These are phyloP conservation scores for Stegostoma tigrinum DNA, from an alignment of 2,113 vertebrate species.

Conservation along the genomic window DNA sequence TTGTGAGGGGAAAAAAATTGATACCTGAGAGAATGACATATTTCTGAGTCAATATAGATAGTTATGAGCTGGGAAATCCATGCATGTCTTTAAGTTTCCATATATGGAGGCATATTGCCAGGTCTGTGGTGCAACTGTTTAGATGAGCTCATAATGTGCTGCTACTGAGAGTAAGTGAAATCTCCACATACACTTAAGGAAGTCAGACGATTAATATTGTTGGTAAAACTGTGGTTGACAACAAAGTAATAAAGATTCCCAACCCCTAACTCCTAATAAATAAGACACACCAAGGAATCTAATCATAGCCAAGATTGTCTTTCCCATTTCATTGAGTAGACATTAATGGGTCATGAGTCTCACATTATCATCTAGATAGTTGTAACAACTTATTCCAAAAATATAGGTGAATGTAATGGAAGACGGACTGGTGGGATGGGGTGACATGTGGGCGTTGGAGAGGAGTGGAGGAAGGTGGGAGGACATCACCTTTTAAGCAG, in stretches of 20 bases:
- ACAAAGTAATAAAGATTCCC: neutral
- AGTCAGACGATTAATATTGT: neutral
- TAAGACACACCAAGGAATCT: too few relatives aligned
- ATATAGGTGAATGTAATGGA: too few relatives aligned
- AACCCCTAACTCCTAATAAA: too few relatives aligned
- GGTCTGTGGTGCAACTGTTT: neutral
- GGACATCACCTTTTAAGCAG: too few relatives aligned
- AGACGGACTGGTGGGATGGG: too few relatives aligned
- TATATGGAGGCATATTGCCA: neutral
- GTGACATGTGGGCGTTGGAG: neutral
- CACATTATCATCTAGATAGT: neutral
- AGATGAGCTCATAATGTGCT: neutral
- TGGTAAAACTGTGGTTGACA: neutral
- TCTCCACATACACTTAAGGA: neutral
- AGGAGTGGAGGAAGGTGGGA: too few relatives aligned
- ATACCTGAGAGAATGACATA: neutral
- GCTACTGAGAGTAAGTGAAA: neutral
- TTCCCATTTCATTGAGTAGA: neutral
- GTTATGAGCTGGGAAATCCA: neutral
- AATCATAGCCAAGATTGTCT: neutral
- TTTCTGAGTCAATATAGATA: neutral
- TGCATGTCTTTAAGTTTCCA: too few relatives aligned
- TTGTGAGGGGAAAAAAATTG: neutral
- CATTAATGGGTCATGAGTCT: neutral
- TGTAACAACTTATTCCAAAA: neutral